Percentiles rank a stretch among this genome's conserved stretches.
These are phyloP conservation scores for Drosophila borborema DNA, from an alignment of 2,888 invertebrate genomes.

Conservation along the genomic window DNA sequence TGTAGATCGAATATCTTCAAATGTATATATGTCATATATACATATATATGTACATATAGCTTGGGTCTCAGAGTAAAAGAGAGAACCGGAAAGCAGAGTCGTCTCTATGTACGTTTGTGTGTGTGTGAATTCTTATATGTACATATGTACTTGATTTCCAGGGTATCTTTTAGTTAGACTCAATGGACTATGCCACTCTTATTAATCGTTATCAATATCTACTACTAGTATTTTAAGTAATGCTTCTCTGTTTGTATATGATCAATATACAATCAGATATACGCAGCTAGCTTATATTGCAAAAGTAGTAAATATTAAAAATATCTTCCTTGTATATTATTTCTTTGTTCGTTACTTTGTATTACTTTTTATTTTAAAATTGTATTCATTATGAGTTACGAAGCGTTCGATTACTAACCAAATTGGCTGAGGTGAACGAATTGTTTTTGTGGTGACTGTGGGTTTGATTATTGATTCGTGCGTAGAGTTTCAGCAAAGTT, in stretches of 20 bases:
- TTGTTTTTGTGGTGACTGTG: conserved; percentile 39
- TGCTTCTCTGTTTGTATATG: background rate
- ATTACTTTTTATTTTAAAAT: background rate
- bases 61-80: background rate
- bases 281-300: background rate
- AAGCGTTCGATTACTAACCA: background rate
- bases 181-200: background rate
- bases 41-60: too few species aligned
- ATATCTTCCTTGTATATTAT: background rate
- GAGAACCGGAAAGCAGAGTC: background rate
- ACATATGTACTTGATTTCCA: background rate
- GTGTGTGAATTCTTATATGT: background rate
- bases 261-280: background rate
- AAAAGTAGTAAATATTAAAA: background rate
- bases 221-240: background rate
- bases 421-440: conserved; percentile 2
- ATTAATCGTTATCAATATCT: background rate
- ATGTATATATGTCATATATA: too few species aligned
- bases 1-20: too few species aligned
- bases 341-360: background rate
- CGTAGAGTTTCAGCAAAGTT: conserved; percentile 50
- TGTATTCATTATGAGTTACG: background rate
- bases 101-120: background rate
- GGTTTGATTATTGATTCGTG: conserved; percentile 51
- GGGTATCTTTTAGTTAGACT: background rate